These are phyloP conservation scores for Hydrozoanthus gracilis DNA, from an alignment of 92 coral and sea anemone species.

Conservation along the genomic window DNA sequence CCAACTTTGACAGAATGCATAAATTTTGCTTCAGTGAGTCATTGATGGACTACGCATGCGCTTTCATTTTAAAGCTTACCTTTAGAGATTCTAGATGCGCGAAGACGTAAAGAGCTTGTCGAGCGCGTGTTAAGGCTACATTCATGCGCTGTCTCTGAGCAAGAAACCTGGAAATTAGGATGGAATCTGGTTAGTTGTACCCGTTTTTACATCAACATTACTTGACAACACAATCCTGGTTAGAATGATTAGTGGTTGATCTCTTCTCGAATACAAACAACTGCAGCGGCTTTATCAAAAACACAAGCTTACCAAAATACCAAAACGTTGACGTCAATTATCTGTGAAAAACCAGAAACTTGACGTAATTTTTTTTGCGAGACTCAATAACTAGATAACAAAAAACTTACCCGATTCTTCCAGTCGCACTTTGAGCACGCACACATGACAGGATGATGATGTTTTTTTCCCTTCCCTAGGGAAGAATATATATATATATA, in stretches of 20 bases:
- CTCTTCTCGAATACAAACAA: background rate
- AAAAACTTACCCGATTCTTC: slow-evolving; percentile 80
- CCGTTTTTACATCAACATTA: background rate
- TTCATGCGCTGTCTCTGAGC: slow-evolving; percentile 86
- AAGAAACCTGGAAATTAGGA: slow-evolving; percentile 66
- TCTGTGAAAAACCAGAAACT: background rate
- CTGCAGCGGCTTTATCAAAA: too few relatives aligned
- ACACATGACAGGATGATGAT: slow-evolving; percentile 92
- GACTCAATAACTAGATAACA: background rate
- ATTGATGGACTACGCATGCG: background rate
- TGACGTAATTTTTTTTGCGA: background rate
- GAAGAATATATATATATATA: background rate
- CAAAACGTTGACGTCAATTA: too few relatives aligned
- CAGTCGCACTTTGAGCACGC: slow-evolving; percentile 65
- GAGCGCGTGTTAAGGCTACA: slow-evolving; percentile 93
- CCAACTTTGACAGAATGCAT: too few relatives aligned
- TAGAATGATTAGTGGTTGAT: background rate
- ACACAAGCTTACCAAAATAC: too few relatives aligned
- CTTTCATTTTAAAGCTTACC: slow-evolving; percentile 45
- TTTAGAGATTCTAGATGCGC: slow-evolving; percentile 79
- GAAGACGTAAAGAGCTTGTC: slow-evolving; percentile 81
- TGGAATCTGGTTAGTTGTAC: too few relatives aligned
- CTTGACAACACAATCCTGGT: background rate
- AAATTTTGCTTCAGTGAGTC: background rate
- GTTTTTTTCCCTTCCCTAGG: slow-evolving; percentile 94